Evolutionary conservation across 1,140 invertebrate genomes (phyloP), one percentile per base, ranked within the genome.

Genomic region (Heliconius congener): DNA sequence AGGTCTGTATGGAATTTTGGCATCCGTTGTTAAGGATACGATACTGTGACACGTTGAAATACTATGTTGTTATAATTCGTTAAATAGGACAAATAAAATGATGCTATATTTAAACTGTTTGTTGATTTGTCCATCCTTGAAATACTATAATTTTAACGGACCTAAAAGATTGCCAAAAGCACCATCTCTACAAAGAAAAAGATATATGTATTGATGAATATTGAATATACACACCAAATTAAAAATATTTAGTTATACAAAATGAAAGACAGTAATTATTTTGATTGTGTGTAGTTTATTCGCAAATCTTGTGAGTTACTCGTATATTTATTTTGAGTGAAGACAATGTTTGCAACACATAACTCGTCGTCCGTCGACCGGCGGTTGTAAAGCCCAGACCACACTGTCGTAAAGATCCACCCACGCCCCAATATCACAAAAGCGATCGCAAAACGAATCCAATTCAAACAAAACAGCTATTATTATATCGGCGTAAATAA

Each of bases 381-480:
- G 80, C 79, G 81, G 82, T 83, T 83, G 37, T 73, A 83, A 77
- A 77, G 79, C 79, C 55, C 77, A 55, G 74, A 79, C 79, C 80
- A 78, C 72, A 83, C 78, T 83, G 82, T 78, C 77, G 75, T 80
- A 83, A 83, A 85, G 78, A 82, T 77, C 78, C 79, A 60, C 84
- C 82, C 78, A 83, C 84, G 81, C 81, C 82, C 82, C 84, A 79
- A 84, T 85, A 78, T 70, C 78, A 78, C 80, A 77, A 77, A 81
- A 85, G 81, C 76, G 77, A 84, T 81, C 78, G 79, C 73, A 81
- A 83, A 78, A 74, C 52, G 74, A 79, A 81, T 82, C 82, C 71
- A 81, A 80, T 81, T 83, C 83, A 73, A 81, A 84, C 83, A 85
- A 85, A 85, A 85, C 83, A 79, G 73, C 79, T 81, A 83, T 82